Evolutionary conservation across 1,140 invertebrate genomes (phyloP).

Genomic region (Aphis craccivora): DNA sequence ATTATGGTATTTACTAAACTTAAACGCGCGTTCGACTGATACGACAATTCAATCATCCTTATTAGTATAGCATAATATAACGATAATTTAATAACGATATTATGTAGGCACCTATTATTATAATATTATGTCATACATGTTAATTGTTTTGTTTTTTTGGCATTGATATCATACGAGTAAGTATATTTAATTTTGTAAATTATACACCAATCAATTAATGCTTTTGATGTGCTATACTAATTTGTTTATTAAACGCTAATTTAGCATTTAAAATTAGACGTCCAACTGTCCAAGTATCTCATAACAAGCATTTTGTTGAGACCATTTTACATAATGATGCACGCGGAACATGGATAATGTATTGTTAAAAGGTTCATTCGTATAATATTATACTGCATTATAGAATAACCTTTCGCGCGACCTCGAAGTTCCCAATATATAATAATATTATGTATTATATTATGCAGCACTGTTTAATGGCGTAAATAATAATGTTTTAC

Average conservation of each 20-base stretch:
- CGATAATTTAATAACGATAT: neutral
- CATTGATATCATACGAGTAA: neutral
- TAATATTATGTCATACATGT: neutral
- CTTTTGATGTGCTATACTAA: neutral
- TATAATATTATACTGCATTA: neutral
- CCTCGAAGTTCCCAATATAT: neutral
- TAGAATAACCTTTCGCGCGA: neutral
- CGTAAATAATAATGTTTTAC: neutral
- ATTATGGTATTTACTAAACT: neutral
- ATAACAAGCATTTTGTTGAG: neutral
- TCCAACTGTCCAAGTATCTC: neutral
- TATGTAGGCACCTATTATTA: neutral
- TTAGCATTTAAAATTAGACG: neutral
- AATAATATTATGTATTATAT: no score
- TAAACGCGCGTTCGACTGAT: neutral
- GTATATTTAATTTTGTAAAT: neutral
- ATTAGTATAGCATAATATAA: neutral
- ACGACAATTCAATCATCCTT: neutral
- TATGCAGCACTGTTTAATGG: no score
- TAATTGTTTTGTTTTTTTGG: conserved; percentile 39
- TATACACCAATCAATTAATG: neutral
- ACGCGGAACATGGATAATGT: neutral
- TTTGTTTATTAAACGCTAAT: conserved; percentile 9
- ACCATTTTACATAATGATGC: neutral
- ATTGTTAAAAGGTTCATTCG: conserved; percentile 9